Conservation (phyloP, 2,113 vertebrate species). For the Rhea americana region DNA sequence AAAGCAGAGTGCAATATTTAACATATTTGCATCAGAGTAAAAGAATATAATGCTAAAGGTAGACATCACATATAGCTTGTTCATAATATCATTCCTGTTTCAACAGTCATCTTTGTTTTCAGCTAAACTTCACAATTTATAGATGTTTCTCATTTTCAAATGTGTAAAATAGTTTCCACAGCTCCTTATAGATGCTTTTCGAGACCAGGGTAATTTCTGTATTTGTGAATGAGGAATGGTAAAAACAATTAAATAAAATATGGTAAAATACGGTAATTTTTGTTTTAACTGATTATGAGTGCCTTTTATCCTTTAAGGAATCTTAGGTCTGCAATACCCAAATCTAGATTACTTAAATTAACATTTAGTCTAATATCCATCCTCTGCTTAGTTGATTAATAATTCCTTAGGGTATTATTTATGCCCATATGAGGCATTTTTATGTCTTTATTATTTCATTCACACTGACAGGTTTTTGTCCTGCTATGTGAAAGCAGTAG, state of each 20-base stretch:
- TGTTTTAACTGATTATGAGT: neutral
- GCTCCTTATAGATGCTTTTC: neutral
- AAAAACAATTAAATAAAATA: neutral
- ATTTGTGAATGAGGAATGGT: neutral
- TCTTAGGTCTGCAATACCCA: neutral
- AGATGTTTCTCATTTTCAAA: neutral
- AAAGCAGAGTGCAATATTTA: neutral
- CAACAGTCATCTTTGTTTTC: neutral
- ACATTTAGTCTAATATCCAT: constrained; percentile 23
- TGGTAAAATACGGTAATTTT: neutral
- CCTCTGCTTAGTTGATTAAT: neutral
- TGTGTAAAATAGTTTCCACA: neutral
- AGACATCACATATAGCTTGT: neutral
- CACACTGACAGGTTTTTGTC: neutral
- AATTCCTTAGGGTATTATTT: neutral
- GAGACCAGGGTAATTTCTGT: neutral
- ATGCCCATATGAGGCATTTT: neutral
- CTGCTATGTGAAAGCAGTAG: neutral
- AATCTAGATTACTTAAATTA: constrained; percentile 41
- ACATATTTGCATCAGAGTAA: neutral
- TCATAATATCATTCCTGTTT: fast-evolving
- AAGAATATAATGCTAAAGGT: neutral
- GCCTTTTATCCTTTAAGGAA: neutral
- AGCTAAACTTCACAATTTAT: neutral
- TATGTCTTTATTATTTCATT: neutral